phyloP scores from a whole-genome alignment of 2,113 vertebrate genomes.

The Ranitomeya variabilis region DNA sequence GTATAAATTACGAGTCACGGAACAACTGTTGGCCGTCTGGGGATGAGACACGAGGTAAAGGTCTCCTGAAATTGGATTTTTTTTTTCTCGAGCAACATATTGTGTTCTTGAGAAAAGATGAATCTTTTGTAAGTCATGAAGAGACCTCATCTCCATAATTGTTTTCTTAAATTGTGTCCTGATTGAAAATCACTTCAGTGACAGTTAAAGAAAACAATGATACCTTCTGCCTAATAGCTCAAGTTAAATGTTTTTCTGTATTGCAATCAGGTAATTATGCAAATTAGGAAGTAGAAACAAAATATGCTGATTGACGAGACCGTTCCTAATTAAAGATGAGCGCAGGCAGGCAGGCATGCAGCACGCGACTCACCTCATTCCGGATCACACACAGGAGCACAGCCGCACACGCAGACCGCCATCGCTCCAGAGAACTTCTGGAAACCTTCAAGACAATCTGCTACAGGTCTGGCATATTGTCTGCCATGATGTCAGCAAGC shows the following conservation, averaged over 20 bases:
- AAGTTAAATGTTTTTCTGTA: constrained; percentile 59
- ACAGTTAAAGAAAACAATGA: constrained; percentile 58
- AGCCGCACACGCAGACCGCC: neutral
- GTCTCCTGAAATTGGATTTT: constrained; percentile 45
- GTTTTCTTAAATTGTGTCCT: constrained; percentile 59
- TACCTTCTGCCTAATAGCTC: constrained; percentile 57
- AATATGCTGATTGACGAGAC: constrained; percentile 58
- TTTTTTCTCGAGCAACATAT: constrained; percentile 41
- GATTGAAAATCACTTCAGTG: constrained; percentile 58
- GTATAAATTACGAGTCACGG: constrained; percentile 22
- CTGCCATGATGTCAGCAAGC: neutral
- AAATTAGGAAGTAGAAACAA: constrained; percentile 54
- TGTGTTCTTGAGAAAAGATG: constrained; percentile 50
- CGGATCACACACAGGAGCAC: neutral
- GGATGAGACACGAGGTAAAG: constrained; percentile 29
- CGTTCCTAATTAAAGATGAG: constrained; percentile 54
- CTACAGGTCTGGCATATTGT: neutral
- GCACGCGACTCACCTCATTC: constrained; percentile 20
- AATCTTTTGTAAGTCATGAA: constrained; percentile 42
- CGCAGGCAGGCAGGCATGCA: constrained; percentile 40
- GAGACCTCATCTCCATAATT: constrained; percentile 56
- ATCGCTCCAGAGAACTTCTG: neutral
- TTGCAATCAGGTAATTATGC: constrained; percentile 59
- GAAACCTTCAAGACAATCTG: neutral
- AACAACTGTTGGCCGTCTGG: neutral